A percentile compares a stretch with the other conserved stretches of the same genome.
Evolutionary conservation across 2,113 vertebrate species (phyloP).

Genomic region (Leptodactylus fuscus): DNA sequence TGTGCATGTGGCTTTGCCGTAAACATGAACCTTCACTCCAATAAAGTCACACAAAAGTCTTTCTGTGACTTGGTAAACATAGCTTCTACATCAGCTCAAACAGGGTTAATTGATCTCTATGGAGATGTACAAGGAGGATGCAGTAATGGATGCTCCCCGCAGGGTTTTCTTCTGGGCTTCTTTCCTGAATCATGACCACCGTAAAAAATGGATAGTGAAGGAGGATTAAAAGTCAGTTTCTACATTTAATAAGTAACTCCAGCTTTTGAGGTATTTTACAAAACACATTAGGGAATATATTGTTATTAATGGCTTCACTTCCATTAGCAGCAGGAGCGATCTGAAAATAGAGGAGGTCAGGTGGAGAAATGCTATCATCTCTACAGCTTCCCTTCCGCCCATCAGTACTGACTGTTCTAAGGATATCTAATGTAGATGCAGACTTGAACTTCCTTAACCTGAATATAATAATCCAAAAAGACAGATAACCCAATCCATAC

Average conservation of each 20-base stretch:
- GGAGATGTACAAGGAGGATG: background rate
- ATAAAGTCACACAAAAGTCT: background rate
- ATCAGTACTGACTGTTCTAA: background rate
- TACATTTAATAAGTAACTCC: background rate
- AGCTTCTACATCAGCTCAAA: background rate
- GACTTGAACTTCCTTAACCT: background rate
- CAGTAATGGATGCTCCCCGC: background rate
- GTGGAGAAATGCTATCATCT: background rate
- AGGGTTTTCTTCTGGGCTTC: background rate
- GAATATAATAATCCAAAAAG: background rate
- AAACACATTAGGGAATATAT: conserved; percentile 12
- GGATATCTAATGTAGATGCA: background rate
- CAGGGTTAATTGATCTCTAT: conserved; percentile 1
- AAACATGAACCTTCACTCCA: background rate
- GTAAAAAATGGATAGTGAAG: background rate
- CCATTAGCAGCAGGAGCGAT: background rate
- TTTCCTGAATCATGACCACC: background rate
- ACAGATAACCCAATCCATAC: background rate
- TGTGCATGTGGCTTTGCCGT: background rate
- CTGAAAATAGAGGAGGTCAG: background rate
- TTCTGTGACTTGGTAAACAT: background rate
- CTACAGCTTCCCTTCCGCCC: background rate
- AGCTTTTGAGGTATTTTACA: background rate
- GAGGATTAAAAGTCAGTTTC: background rate
- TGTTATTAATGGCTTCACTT: conserved; percentile 1